Base-by-base conservation (phyloP, 2,797 vertebrate species). In the Selene dorsalis region DNA sequence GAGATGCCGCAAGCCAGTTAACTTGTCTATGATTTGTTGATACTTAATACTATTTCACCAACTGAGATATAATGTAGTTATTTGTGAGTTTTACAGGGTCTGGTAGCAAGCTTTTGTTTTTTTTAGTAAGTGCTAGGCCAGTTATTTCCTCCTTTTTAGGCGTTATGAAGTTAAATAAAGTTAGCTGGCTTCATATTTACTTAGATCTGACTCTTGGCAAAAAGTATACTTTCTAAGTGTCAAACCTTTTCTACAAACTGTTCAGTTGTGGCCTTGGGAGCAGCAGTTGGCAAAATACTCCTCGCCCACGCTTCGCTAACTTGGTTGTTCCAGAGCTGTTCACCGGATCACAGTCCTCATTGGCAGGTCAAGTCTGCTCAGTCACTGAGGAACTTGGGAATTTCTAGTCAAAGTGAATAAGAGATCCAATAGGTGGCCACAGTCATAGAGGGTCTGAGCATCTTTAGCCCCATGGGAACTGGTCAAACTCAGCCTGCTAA, bases 221-320 rank as follows among this genome's bases (percentile, higher is more conserved):
- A 32, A 32, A 32, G 4, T 32, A 32, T 32, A 5, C 30, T 32
- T 32, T 32, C 30, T 32, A 32, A 32, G 7, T 20, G 10, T 22
- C 11, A 11, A 18, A n/a, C 12, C 35, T 52, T 20, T 4, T 18
- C 16, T 39, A n/a, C 30, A 32, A 32, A 17, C 11, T 17, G 48
- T 12, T 52, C 48, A 26, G n/a, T 45, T 38, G 28, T 53, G 38
- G 20, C 20, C 11, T 32, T 13, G 12, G 14, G 16, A 28, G 13
- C 38, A 62, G n/a, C 61, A 30, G 41, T 45, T 62, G 39, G 45
- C 61, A n/a, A n/a, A n/a, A n/a, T n/a, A n/a, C n/a, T n/a, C n/a
- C n/a, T n/a, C n/a, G n/a, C n/a, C n/a, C 26, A 30, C 6, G 39
- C 24, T 41, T 52, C 11, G 38, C 22, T 17, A 39, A 11, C 32